phyloP scores from a whole-genome alignment of 2,888 invertebrate species.

The Lordiphosa andalusiaca region DNA sequence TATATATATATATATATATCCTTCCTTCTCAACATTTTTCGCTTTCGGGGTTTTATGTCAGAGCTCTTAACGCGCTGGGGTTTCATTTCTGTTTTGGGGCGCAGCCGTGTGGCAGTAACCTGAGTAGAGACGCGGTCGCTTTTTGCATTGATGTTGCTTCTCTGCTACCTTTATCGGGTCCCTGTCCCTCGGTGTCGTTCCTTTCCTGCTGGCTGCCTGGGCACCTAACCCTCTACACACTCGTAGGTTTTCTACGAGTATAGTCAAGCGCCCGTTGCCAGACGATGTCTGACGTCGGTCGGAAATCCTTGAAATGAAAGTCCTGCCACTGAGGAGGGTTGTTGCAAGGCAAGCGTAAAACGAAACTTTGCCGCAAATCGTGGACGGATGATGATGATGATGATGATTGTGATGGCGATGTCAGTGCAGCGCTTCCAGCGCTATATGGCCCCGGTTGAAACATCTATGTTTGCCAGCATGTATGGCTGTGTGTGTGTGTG shows the following conservation, averaged over 20 bases:
- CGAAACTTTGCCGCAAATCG: conserved; percentile 56
- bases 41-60: conserved; percentile 57
- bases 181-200: conserved; percentile 6
- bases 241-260: conserved; percentile 56
- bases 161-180: conserved; percentile 27
- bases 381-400: conserved; percentile 44
- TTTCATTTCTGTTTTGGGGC: conserved; percentile 28
- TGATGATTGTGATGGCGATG: conserved; percentile 38
- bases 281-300: conserved; percentile 58
- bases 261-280: conserved; percentile 39
- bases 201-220: neutral
- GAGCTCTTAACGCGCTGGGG: conserved; percentile 39
- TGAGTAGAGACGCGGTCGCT: conserved; percentile 38
- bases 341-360: conserved; percentile 40
- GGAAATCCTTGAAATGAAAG: conserved; percentile 73
- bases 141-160: conserved; percentile 63
- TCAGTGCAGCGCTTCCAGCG: conserved; percentile 50
- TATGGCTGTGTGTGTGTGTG: conserved; percentile 16
- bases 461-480: neutral
- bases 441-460: conserved; percentile 46
- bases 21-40: conserved; percentile 17
- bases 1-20: conserved; percentile 6
- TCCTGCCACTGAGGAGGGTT: conserved; percentile 53
- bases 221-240: conserved; percentile 45
- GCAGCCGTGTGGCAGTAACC: conserved; percentile 56